Base-by-base conservation (phyloP, 1,140 invertebrate genomes). In the Rhizoglyphus robini region DNA sequence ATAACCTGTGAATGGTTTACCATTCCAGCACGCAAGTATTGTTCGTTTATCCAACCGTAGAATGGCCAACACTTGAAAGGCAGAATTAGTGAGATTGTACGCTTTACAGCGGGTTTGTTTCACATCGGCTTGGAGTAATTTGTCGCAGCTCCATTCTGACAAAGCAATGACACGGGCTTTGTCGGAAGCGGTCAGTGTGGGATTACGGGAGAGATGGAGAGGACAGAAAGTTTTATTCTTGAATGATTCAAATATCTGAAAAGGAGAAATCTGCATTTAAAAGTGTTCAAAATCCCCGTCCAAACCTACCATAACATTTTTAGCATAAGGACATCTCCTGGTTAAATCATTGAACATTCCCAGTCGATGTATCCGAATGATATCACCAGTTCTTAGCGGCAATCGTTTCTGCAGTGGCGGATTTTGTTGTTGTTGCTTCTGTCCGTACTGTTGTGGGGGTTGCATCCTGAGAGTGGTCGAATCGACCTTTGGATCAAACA, bases 201-300 rank as follows among this genome's bases (percentile, higher is more conserved):
- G 58, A 29, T 34, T 2, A 23, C 29, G 31, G 3, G 2, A 15
- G 1, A 60, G 8, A 27, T 29, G 29, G 2, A 32, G 13, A 27
- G 58, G 58, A 60, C 13, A 34, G 29, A 60, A 34, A 46, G 25
- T 23, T 46, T 60, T 13, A n/a, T 60, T 15, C 13, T 60, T 60
- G 29, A 60, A 60, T 51, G 58, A 38, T 32, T 60, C 58, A 46
- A 60, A 60, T 34, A 51, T 18, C 36, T 41, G 36, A 11, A 41
- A 41, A 41, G 36, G 8, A 41, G 36, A 41, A 41, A 41, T n/a
- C n/a, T n/a, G n/a, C n/a, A n/a, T n/a, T n/a, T n/a, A n/a, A n/a
- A n/a, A n/a, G n/a, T n/a, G n/a, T n/a, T n/a, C n/a, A n/a, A n/a
- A n/a, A n/a, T n/a, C n/a, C n/a, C n/a, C n/a, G n/a, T n/a, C n/a